Evolutionary conservation across 2,888 invertebrate genomes (phyloP), one percentile per base, ranked within the genome.

Genomic region (Gnatocerus cornutus): DNA sequence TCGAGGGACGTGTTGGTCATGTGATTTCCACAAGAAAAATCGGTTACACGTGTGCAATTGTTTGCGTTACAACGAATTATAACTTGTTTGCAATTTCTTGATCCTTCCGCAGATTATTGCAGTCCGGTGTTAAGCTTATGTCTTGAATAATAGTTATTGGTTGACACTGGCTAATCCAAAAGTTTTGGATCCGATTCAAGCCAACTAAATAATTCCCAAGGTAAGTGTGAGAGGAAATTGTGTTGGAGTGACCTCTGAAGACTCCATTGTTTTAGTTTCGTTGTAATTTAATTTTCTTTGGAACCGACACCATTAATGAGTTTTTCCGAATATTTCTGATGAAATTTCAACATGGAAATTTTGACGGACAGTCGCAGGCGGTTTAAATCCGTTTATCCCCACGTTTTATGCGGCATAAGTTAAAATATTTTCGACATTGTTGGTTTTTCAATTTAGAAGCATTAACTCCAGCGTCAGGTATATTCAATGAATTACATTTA

Each of bases 101-200:
- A 73, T 33, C 33, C 33, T 33, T 74, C 65, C 59, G 12, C 27
- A 13, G 21, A 29, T 8, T 21, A 27, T 3, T 10, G 29, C 3
- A 21, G 21, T 21, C n/a, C 21, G 46, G 56, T 55, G 62, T 71
- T 74, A 74, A 74, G 72, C 72, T 71, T 72, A 72, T 74, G 72
- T 55, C 45, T 27, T 74, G 74, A 74, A 74, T 74, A 74, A 74
- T 72, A 69, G 65, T 59, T 64, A 63, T 64, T 52, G 29, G 30
- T 10, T 27, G 55, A 64, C 64, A 45, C 45, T 41, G 14, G 55
- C 37, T 64, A 37, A 64, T 55, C 64, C 48, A 55, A 64, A 64
- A 64, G 41, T 55, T 39, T 39, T 66, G 66, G 66, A 58, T 39
- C 3, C 6, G 45, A 16, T 58, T 58, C 66, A 66, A 58, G 3